Percentiles rank a stretch among this genome's conserved stretches.
phyloP scores from a whole-genome alignment of 2,888 invertebrate species.

The Hirtodrosophila histrioides region DNA sequence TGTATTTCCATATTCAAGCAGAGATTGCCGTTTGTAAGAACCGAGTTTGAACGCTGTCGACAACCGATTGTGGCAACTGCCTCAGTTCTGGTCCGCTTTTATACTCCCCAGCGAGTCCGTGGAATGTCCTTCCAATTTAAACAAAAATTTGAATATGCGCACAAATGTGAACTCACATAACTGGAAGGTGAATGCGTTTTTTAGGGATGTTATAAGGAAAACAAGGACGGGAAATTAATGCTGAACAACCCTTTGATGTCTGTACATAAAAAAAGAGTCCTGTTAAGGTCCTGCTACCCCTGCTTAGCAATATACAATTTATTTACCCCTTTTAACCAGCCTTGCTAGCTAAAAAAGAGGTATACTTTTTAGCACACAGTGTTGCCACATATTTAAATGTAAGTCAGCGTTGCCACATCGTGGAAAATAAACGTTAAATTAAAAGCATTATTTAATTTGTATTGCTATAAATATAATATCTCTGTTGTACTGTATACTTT shows the following conservation, averaged over 20 bases:
- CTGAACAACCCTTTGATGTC: constrained; percentile 60
- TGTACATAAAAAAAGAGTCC: constrained; percentile 4
- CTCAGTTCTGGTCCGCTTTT: constrained; percentile 39
- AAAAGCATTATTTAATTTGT: constrained; percentile 1
- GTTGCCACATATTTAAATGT: constrained; percentile 23
- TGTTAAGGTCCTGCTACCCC: constrained; percentile 18
- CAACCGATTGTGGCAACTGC: constrained; percentile 42
- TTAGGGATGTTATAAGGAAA: constrained; percentile 22
- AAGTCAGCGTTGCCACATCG: constrained; percentile 29
- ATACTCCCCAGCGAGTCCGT: constrained; percentile 36
- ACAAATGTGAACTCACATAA: constrained; percentile 39
- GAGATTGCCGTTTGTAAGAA: constrained; percentile 9
- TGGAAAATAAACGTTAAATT: constrained; percentile 3
- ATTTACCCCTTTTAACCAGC: constrained; percentile 32
- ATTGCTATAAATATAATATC: neutral
- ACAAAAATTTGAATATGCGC: constrained; percentile 82
- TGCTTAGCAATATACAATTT: neutral
- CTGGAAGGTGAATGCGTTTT: constrained; percentile 29
- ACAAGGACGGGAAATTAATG: neutral
- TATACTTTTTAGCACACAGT: constrained; percentile 34
- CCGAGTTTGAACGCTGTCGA: constrained; percentile 31
- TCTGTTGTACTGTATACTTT: constrained; percentile 1
- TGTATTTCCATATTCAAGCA: constrained; percentile 4
- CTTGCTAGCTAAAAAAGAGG: constrained; percentile 5
- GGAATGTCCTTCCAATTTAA: constrained; percentile 70